Evolutionary conservation across 2,888 invertebrate species (phyloP), one percentile per base, ranked within the genome.

Genomic region (Lasioglossum marginatum): DNA sequence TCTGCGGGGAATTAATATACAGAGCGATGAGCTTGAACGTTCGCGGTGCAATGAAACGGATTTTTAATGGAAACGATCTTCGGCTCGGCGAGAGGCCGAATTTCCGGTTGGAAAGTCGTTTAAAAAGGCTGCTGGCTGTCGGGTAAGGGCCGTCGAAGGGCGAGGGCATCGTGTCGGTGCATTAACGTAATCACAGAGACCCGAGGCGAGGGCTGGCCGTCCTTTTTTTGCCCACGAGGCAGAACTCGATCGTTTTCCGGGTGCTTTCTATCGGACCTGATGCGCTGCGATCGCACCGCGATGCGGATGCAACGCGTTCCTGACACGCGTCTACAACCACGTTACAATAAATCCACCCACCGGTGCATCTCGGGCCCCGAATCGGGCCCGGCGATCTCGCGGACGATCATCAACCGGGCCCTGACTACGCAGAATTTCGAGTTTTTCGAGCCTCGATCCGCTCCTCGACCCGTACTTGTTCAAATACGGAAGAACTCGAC

Each of bases 351-450:
- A 83, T 84, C 85, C 88, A 88, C 87, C 89, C 86, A 86, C 87
- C 84, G 74, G 57, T 45, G 78, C 79, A 71, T 45, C 71, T 63
- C 79, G 52, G 66, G 34, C 10, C 31, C 76, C 73, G 72, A 72
- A 52, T 79, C 68, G 45, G 73, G 78, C 52, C 63, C 77, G 63
- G 40, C 73, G 78, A 34, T 63, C 34, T 43, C 66, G 66, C 27
- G 34, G 63, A 31, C 63, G 57, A 57, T 57, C 57, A 57, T 57
- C 57, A 87, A 87, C 88, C 87, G 81, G 60, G 74, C 87, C 86
- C 72, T 92, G 91, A 91, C 91, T 91, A 89, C 85, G 92, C 91
- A 92, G 81, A 85, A 92, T 87, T 88, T 86, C 84, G 78, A 91
- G 87, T 89, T 88, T 89, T 84, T 83, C 79, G 79, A 76, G 72